phyloP scores from a whole-genome alignment of 2,113 vertebrate species.

The Dolichotis patagonum region DNA sequence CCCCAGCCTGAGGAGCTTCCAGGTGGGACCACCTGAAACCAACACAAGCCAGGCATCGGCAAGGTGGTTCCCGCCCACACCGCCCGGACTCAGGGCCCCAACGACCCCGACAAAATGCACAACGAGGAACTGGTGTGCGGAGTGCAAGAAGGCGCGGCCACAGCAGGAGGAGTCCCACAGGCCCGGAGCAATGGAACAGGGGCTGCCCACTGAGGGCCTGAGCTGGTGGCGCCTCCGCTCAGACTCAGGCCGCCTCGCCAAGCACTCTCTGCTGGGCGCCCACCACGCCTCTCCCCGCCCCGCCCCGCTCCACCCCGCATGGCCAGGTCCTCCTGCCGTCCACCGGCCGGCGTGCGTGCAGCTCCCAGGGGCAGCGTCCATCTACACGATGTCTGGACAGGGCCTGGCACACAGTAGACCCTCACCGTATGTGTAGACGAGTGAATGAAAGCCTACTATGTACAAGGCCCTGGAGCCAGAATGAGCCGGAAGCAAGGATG shows the following conservation, averaged over 20 bases:
- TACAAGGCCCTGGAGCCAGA: conserved; percentile 82
- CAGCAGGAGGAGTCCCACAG: neutral
- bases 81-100: neutral
- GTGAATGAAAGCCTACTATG: conserved; percentile 82
- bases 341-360: neutral
- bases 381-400: conserved; percentile 72
- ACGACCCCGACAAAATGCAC: neutral
- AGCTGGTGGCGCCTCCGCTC: neutral
- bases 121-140: neutral
- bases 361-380: conserved; percentile 58
- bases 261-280: neutral
- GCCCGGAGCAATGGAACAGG: neutral
- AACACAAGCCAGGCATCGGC: neutral
- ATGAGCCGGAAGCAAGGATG: conserved; percentile 44
- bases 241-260: neutral
- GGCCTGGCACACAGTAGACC: conserved; percentile 80
- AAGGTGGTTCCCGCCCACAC: neutral
- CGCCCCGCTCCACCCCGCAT: neutral
- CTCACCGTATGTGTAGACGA: conserved; percentile 73
- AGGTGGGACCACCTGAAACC: neutral
- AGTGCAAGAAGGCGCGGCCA: neutral
- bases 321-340: neutral
- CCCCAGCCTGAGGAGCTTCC: neutral
- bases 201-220: neutral
- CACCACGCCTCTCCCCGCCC: too few relatives aligned